Conservation (phyloP, 2,113 vertebrate species). For the Atractosteus spatula region DNA sequence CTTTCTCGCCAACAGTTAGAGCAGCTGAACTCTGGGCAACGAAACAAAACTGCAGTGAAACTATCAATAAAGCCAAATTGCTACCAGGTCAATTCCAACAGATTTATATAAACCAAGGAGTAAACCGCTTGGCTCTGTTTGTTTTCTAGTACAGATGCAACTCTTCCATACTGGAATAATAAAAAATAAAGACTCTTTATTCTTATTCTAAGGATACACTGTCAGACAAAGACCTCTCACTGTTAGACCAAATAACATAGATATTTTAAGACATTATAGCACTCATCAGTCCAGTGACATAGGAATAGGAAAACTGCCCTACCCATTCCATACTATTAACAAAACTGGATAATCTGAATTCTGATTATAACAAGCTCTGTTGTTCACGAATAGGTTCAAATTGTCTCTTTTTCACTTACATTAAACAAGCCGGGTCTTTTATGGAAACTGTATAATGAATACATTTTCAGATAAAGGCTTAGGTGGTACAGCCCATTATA, state of each 20-base stretch:
- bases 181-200: not conserved
- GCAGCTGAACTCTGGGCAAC: conserved; percentile 32
- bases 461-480: too few relatives aligned
- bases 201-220: too few relatives aligned
- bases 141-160: not conserved
- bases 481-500: too few relatives aligned
- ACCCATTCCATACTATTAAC: not conserved
- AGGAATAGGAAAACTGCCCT: not conserved
- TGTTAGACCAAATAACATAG: not conserved
- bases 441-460: too few relatives aligned
- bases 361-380: too few relatives aligned
- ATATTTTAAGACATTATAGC: not conserved
- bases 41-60: conserved; percentile 27
- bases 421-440: too few relatives aligned
- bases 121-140: conserved; percentile 8
- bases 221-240: not conserved
- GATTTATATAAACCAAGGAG: conserved; percentile 17
- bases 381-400: too few relatives aligned
- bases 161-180: conserved; percentile 10
- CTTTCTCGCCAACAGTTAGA: conserved; percentile 17
- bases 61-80: conserved; percentile 53
- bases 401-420: too few relatives aligned
- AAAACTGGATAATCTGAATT: not conserved
- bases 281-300: not conserved
- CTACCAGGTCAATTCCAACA: conserved; percentile 37